Evolutionary conservation across 2,888 invertebrate genomes (phyloP), one percentile per base, ranked within the genome.

Genomic region (Scotopteryx bipunctaria): DNA sequence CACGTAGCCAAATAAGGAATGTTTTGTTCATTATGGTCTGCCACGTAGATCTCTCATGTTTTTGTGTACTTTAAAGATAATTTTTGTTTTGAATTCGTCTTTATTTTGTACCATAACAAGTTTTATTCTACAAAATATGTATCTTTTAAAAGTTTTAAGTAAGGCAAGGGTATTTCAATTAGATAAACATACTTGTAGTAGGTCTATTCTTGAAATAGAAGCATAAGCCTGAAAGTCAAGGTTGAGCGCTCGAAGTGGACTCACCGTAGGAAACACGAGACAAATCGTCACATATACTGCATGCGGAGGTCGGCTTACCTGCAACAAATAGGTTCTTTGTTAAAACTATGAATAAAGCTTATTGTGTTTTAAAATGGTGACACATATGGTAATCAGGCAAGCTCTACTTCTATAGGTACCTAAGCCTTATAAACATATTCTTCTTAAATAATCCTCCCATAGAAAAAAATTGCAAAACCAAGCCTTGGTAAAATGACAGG

Each of bases 271-370:
- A 66, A 46, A 70, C 62, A 52, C 69, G 72, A 55, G 69, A 64
- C 67, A 73, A 70, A 48, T 71, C 66, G 62, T 80, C 77, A 69
- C 83, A 86, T 55, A 80, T 54, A 67, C 66, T 78, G 78, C 83
- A 86, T 38, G 71, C 51, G 67, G 73, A 73, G 48, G 64, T 59
- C 72, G 81, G 76, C 87, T 89, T 88, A 89, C 89, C 89, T 89
- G 84, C 32, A 86, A 86, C 75, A 81, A 69, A 56, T 23, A 9
- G 6, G 35, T 45, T 56, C 19, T 54, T 69, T 56, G 59, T 58
- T 37, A 44, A 55, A 50, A 32, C 32, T 6, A 25, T 37, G 3
- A 29, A 21, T 21, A 17, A 25, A 36, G 0, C 25, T 38, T n/a
- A 14, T 32, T 40, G 29, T 40, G 29, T 17, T 40, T 16, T n/a